Evolutionary conservation across 2,888 invertebrate genomes (phyloP).

Genomic region (Lissocephala sabroskyi): DNA sequence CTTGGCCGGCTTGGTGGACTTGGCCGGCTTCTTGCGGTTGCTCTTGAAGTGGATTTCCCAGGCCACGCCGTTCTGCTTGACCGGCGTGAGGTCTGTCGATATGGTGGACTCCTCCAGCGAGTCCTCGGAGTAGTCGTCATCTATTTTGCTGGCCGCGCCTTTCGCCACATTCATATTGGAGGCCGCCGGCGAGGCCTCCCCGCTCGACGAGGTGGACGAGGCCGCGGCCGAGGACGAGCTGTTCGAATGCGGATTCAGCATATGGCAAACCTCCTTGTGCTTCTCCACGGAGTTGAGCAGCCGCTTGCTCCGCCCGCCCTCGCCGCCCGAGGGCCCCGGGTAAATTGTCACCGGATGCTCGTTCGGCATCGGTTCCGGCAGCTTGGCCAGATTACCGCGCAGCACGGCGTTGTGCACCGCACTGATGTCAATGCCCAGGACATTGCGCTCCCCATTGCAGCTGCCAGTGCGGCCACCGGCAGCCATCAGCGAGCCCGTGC

Average conservation of each 20-base stretch:
- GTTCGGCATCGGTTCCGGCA: conserved; percentile 73
- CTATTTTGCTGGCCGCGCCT: conserved; percentile 34
- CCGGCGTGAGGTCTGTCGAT: conserved; percentile 75
- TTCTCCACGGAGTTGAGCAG: conserved; percentile 78
- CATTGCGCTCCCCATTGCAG: conserved; percentile 70
- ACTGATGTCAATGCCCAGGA: conserved; percentile 71
- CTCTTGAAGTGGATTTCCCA: conserved; percentile 88
- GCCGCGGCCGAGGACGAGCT: conserved; percentile 54
- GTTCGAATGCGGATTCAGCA: conserved; percentile 60
- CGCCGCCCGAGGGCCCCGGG: conserved; percentile 73
- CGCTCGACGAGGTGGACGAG: conserved; percentile 48
- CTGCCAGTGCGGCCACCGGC: conserved; percentile 49
- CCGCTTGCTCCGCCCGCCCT: conserved; percentile 46
- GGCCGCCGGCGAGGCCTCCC: conserved; percentile 50
- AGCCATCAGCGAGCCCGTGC: conserved; percentile 33
- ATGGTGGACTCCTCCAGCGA: conserved; percentile 80
- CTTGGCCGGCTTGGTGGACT: too few species aligned
- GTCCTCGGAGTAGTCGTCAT: conserved; percentile 86
- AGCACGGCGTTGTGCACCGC: conserved; percentile 73
- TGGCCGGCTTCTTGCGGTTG: conserved; percentile 36
- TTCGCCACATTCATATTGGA: conserved; percentile 62
- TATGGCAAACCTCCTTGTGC: conserved; percentile 85
- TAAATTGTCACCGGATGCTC: conserved; percentile 81
- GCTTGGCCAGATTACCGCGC: conserved; percentile 69
- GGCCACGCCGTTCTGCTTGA: conserved; percentile 86